These are phyloP conservation scores for Ptychoptera albimana DNA, from an alignment of 2,888 invertebrate genomes.

Conservation along the genomic window DNA sequence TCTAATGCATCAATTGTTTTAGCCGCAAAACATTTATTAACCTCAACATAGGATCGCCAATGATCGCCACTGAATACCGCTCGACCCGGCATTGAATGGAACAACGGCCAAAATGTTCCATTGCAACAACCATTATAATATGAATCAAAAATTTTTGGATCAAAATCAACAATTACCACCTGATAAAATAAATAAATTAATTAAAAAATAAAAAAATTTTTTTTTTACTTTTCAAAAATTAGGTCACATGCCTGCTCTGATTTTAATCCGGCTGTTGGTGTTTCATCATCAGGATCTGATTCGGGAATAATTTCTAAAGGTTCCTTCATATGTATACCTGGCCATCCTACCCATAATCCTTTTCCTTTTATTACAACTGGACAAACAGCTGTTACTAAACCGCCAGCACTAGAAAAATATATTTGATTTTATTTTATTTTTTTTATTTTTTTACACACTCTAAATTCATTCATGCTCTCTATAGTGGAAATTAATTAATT, in stretches of 20 bases:
- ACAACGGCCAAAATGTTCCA: constrained; percentile 82
- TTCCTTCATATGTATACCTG: constrained; percentile 67
- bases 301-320: constrained; percentile 68
- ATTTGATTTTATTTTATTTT: too few relatives aligned
- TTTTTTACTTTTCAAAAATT: background rate
- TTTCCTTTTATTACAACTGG: constrained; percentile 73
- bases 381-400: constrained; percentile 78
- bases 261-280: constrained; percentile 71
- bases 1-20: constrained; percentile 56
- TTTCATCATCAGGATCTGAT: constrained; percentile 69
- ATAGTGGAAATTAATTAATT: constrained; percentile 10
- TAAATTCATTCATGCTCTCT: background rate
- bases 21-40: constrained; percentile 70
- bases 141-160: constrained; percentile 59
- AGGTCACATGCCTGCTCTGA: constrained; percentile 52
- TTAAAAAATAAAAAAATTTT: background rate
- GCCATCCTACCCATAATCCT: constrained; percentile 87
- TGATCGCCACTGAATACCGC: constrained; percentile 69
- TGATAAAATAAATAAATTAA: constrained; percentile 19
- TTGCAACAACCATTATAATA: constrained; percentile 90
- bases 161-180: constrained; percentile 68
- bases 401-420: constrained; percentile 55
- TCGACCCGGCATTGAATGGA: constrained; percentile 83
- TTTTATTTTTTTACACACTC: too few relatives aligned
- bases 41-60: constrained; percentile 66